Conservation (phyloP, 2,888 invertebrate species). For the Eupithecia exiguata region DNA sequence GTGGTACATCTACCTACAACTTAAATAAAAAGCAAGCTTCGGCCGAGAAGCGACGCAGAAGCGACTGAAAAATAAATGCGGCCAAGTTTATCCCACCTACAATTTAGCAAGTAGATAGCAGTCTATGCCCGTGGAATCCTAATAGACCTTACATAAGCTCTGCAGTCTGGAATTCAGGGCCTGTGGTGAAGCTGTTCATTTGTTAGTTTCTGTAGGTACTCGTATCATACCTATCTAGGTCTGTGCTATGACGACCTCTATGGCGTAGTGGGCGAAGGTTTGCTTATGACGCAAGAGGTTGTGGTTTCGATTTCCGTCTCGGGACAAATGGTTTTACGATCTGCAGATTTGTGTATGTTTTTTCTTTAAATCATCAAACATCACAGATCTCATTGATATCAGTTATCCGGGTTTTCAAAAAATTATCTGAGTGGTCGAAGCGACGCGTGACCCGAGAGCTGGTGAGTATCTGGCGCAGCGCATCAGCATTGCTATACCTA, state of each 20-base stretch:
- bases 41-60: neutral
- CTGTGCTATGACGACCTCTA: neutral
- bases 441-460: too few relatives aligned
- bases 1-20: neutral
- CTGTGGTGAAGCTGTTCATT: slow-evolving; percentile 21
- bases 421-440: too few relatives aligned
- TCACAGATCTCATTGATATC: too few relatives aligned
- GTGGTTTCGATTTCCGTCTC: too few relatives aligned
- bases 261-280: too few relatives aligned
- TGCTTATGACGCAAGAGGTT: too few relatives aligned
- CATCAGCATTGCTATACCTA: too few relatives aligned
- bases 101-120: slow-evolving; percentile 3
- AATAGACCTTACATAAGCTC: slow-evolving; percentile 34
- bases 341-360: neutral
- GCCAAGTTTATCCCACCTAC: slow-evolving; percentile 1
- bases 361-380: too few relatives aligned
- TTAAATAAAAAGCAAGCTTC: neutral
- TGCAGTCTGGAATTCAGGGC: slow-evolving; percentile 19
- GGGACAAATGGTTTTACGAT: too few relatives aligned
- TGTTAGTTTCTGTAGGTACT: slow-evolving; percentile 11
- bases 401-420: too few relatives aligned
- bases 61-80: slow-evolving; percentile 8
- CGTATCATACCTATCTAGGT: neutral
- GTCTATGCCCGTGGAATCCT: slow-evolving; percentile 23
- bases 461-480: too few relatives aligned